Conservation (phyloP, 2,797 vertebrate species). For the Craterocephalus amniculus region DNA sequence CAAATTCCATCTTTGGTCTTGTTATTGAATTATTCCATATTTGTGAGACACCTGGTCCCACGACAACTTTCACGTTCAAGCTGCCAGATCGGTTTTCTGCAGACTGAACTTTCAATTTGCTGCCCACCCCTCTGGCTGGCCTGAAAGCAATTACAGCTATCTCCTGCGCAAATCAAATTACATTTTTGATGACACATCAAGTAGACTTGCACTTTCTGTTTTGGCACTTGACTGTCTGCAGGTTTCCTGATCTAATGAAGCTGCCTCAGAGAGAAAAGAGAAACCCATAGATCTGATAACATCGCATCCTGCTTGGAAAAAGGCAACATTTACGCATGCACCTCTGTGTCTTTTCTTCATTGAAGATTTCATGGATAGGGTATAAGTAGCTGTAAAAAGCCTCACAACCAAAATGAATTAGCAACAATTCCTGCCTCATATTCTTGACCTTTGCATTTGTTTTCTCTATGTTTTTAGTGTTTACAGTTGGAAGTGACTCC, state of each 20-base stretch:
- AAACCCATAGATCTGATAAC: conserved; percentile 44
- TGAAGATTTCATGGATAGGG: conserved; percentile 6
- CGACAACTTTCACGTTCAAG: conserved; percentile 38
- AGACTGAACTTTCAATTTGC: conserved; percentile 58
- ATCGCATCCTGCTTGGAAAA: conserved; percentile 24
- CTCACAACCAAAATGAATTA: not conserved
- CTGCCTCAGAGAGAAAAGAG: conserved; percentile 22
- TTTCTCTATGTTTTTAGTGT: not conserved
- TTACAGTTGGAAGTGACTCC: conserved; percentile 5
- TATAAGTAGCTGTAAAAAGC: conserved; percentile 8
- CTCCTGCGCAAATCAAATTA: conserved; percentile 60
- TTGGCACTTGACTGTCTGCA: conserved; percentile 61
- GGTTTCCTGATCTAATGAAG: conserved; percentile 65
- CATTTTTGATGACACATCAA: conserved; percentile 65
- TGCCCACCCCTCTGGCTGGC: conserved; percentile 1
- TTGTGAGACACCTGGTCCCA: conserved; percentile 29
- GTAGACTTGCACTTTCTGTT: conserved; percentile 57
- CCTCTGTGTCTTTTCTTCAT: conserved; percentile 7
- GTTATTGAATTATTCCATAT: conserved; percentile 45
- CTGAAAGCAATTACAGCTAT: conserved; percentile 75
- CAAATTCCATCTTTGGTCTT: not conserved
- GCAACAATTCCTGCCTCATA: not conserved
- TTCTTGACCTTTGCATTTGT: conserved; percentile 6
- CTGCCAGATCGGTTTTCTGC: conserved; percentile 34
- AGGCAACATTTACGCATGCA: conserved; percentile 37